Evolutionary conservation across 2,797 vertebrate genomes (phyloP).

Genomic region (Oreortyx pictus): DNA sequence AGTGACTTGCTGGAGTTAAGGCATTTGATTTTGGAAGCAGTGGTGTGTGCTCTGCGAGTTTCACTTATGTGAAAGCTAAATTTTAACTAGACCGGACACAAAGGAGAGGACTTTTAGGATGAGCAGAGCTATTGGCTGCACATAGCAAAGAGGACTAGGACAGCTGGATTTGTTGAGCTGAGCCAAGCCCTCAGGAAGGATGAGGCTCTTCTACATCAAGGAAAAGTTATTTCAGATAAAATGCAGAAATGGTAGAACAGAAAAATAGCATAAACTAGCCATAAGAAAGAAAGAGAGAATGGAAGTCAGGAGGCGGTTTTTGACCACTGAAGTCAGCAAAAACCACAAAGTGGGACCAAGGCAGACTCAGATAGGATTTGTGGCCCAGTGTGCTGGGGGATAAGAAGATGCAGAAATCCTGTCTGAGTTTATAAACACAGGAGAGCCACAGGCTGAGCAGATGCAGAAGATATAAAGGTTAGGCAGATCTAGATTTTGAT

Average conservation of each 20-base stretch:
- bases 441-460: background rate
- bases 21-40: background rate
- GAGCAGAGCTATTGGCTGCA: background rate
- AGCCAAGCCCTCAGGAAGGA: background rate
- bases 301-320: background rate
- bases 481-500: background rate
- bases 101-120: background rate
- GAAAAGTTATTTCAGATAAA: slow-evolving; percentile 9
- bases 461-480: background rate
- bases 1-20: background rate
- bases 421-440: background rate
- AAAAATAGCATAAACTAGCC: background rate
- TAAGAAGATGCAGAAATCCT: background rate
- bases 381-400: background rate
- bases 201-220: background rate
- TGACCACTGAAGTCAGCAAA: background rate
- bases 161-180: background rate
- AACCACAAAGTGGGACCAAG: background rate
- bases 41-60: background rate
- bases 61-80: background rate
- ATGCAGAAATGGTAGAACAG: background rate
- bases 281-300: background rate
- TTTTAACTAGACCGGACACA: background rate
- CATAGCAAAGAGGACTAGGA: background rate
- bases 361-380: background rate